Evolutionary conservation across 2,888 invertebrate species (phyloP), one percentile per base, ranked within the genome.

Genomic region (Serripes groenlandicus): DNA sequence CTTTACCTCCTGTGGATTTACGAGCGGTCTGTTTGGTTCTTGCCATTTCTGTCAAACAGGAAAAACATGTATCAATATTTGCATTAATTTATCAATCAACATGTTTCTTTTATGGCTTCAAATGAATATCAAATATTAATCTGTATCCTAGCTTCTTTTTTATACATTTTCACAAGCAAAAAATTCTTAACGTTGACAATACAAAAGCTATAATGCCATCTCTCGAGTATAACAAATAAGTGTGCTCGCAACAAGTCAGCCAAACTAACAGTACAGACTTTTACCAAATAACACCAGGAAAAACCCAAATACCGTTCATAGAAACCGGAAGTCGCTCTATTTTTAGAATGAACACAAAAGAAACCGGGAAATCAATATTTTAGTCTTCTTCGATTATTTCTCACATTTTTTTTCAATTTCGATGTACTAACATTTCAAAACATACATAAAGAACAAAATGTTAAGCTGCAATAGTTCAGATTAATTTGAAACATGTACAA

Each of bases 1-100:
- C 94, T 85, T 94, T 95, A 54, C 95, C 95, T 90, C 94, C 94
- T 82, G 95, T 95, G 71, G 94, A 94, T 83, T 95, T 94, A 87
- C 94, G 91, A 52, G 95, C 95, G 52, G 94, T 94, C 90, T 95
- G 95, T 88, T 95, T 95, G 52, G 95, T 94, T 91, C 95, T 93
- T 66, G 95, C 94, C 95, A 95, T 94, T 52, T 5, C 35, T 9
- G 26, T 2, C 15, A 30, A 5, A 21, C 18, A 11, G 2, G 18
- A 60, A 28, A 26, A 28, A 5, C 18, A 54, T 5, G 23, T n/a
- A 54, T 7, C 11, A 32, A 42, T 49, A 26, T 69, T 69, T 11
- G 11, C 3, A 66, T 3, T n/a, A 35, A 26, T 35, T 18, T 21
- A 35, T 15, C 66, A 7, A 34, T 37, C n/a, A 23, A 34, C 15